phyloP scores from a whole-genome alignment of 2,888 invertebrate species.

The Apocheima hispidaria region DNA sequence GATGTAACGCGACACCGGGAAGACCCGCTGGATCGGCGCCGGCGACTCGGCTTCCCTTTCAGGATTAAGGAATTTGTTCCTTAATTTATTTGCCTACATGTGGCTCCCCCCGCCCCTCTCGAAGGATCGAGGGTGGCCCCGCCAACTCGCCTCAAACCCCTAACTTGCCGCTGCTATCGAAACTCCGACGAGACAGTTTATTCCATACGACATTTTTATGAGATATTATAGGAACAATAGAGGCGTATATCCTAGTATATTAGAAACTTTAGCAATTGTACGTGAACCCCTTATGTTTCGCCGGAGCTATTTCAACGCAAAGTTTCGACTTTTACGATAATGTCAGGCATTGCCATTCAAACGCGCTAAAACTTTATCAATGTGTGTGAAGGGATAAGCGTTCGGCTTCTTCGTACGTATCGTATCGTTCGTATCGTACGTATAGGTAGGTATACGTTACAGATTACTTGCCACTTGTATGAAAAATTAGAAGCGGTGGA shows the following conservation, averaged over 20 bases:
- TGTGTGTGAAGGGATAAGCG: conserved; percentile 83
- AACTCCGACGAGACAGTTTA: conserved; percentile 64
- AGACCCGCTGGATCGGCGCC: conserved; percentile 61
- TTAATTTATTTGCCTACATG: conserved; percentile 55
- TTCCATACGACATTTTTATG: conserved; percentile 77
- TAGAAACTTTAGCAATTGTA: conserved; percentile 84
- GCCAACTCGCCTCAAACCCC: conserved; percentile 37
- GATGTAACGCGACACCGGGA: conserved; percentile 69
- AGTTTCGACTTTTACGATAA: conserved; percentile 86
- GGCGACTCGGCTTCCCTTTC: conserved; percentile 71
- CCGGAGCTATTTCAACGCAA: conserved; percentile 79
- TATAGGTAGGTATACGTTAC: conserved; percentile 25
- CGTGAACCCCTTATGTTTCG: conserved; percentile 85
- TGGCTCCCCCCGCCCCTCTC: conserved; percentile 19
- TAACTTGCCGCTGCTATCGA: conserved; percentile 45
- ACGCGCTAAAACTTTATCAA: conserved; percentile 85
- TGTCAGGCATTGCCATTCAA: conserved; percentile 85
- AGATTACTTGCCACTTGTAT: conserved; percentile 28
- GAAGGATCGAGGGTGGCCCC: conserved; percentile 17
- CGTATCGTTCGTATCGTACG: conserved; percentile 34
- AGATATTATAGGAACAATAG: conserved; percentile 77
- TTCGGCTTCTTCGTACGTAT: conserved; percentile 63
- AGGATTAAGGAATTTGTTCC: conserved; percentile 76
- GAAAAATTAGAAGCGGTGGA: conserved; percentile 17
- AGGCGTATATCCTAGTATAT: conserved; percentile 78